phyloP scores from a whole-genome alignment of 2,113 vertebrate genomes.

The Microtus ochrogaster region DNA sequence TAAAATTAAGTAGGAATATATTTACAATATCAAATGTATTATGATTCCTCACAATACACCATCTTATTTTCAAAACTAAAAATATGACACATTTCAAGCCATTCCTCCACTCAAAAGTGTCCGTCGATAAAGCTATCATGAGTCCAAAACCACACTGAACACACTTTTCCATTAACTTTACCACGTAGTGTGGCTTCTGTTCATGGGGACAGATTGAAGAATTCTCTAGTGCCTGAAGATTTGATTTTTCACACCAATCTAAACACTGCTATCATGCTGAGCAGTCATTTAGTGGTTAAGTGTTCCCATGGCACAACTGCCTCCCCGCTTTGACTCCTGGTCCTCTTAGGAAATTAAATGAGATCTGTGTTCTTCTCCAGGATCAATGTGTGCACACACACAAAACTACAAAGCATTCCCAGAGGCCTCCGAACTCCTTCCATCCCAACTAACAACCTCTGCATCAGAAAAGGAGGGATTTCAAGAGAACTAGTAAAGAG shows the following conservation, averaged over 20 bases:
- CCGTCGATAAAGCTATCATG: conserved; percentile 31
- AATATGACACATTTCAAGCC: conserved; percentile 41
- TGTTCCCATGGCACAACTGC: neutral
- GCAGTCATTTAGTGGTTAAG: neutral
- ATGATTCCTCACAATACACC: conserved; percentile 4
- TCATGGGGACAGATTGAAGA: neutral
- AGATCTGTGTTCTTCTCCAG: conserved; percentile 32
- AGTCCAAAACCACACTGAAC: conserved; percentile 1
- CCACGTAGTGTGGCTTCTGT: neutral
- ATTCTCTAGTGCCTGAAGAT: conserved; percentile 4
- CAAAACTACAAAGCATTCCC: conserved; percentile 26
- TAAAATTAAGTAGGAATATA: neutral
- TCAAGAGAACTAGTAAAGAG: neutral
- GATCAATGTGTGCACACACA: conserved; percentile 4
- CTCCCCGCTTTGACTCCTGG: neutral
- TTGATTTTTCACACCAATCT: neutral
- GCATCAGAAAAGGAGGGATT: neutral
- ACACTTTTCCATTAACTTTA: conserved; percentile 41
- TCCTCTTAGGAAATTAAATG: conserved; percentile 34
- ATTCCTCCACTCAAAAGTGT: neutral
- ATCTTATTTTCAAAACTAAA: conserved; percentile 49
- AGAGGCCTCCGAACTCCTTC: neutral
- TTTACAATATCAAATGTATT: neutral
- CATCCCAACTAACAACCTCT: neutral
- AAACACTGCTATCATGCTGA: conserved; percentile 23